phyloP scores from a whole-genome alignment of 30 jellyfish, hydroid and myxozoan species.

The Morbakka virulenta region DNA sequence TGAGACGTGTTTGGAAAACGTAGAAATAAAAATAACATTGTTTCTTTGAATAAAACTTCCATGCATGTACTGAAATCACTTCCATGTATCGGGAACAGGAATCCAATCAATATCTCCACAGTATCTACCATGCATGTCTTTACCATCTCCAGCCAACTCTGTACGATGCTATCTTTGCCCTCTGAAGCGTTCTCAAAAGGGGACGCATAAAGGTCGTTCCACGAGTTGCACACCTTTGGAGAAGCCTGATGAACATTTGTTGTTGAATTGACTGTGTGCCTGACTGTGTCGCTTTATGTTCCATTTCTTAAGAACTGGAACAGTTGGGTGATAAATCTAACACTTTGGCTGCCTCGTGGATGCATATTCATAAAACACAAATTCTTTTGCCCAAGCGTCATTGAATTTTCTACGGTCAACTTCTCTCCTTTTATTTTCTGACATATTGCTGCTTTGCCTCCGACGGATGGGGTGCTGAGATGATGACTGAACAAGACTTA shows the following conservation, averaged over 20 bases:
- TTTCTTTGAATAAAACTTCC: too few species aligned
- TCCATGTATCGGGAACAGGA: too few species aligned
- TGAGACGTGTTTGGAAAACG: too few species aligned
- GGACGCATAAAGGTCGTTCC: not conserved
- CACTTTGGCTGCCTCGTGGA: constrained; percentile 1
- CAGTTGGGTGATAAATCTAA: not conserved
- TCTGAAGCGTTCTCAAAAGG: not conserved
- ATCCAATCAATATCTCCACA: too few species aligned
- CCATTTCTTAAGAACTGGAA: not conserved
- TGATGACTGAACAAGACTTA: not conserved
- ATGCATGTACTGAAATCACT: too few species aligned
- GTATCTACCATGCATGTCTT: too few species aligned
- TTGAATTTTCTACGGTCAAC: not conserved
- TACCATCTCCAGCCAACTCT: not conserved
- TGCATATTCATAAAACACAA: not conserved
- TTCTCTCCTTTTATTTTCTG: not conserved
- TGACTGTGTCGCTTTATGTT: too few species aligned
- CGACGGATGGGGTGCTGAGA: not conserved
- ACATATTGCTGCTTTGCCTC: not conserved
- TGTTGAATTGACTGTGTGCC: too few species aligned
- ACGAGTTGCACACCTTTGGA: not conserved
- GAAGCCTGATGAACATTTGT: too few species aligned
- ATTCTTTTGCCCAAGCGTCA: not conserved
- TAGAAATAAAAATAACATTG: too few species aligned
- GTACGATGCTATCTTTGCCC: not conserved